Base-by-base conservation (phyloP, 2,113 vertebrate genomes). In the Indicator indicator region DNA sequence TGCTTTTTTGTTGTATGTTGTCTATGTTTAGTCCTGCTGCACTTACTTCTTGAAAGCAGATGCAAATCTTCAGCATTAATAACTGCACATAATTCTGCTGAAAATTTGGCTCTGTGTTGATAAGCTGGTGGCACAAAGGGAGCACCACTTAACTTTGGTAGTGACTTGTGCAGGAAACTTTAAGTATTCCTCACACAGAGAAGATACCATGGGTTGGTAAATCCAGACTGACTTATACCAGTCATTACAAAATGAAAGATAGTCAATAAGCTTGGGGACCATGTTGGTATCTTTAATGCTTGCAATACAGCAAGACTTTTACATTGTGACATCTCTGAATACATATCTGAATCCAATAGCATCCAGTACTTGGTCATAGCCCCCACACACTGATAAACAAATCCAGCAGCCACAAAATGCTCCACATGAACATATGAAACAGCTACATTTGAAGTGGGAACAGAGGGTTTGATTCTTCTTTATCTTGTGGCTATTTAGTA, bases 31-130 rank as follows among this genome's bases (percentile, higher is more conserved):
- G 72, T 88, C 59, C 88, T 14, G 0, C 55, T 50, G 69, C 56
- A 54, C 36, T 42, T 73, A 4, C 65, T 86, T 87, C 64, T 77
- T 90, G 82, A 69, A 79, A 94, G 76, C 75, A 79, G 62, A 80
- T 38, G 28, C 33, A 83, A 60, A 59, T 59, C 44, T 85, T 56
- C 17, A 74, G 54, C 55, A 50, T 55, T 48, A 33, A 56, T 73
- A 64, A 62, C 5, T 52, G 38, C 27, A 33, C 32, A 5, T 4
- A 40, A 64, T 36, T 40, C 75, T 59, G 80, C 46, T 42, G 63
- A 62, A 65, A 80, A 73, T 48, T 6, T 60, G 67, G 46, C 40
- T 46, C 24, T 27, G 21, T 55, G 40, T 46, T 73, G 77, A 16
- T 18, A 11, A 59, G 30, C 23, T 52, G 24, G 38, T 67, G 85